A percentile compares a stretch with the other conserved stretches of the same genome.
phyloP scores from a whole-genome alignment of 2,797 vertebrate species.

The Parotocinclus haroldoi region DNA sequence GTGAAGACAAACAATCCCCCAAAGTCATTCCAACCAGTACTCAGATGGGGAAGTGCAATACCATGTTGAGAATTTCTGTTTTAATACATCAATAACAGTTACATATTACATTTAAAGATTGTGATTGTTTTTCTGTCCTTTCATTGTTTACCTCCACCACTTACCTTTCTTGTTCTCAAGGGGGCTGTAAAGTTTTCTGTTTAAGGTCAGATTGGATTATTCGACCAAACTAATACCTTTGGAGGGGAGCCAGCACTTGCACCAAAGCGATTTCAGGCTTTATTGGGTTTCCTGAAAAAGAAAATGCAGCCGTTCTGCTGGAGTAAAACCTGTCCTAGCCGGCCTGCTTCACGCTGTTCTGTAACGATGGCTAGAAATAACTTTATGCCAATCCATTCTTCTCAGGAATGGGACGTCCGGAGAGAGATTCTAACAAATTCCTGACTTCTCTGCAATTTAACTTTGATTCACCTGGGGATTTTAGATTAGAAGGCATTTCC shows the following conservation, averaged over 20 bases:
- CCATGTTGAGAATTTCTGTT: neutral
- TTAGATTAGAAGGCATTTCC: too few species aligned
- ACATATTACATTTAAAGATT: neutral
- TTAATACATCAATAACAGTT: neutral
- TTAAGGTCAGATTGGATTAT: constrained; percentile 25
- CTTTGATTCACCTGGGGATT: too few species aligned
- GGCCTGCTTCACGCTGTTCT: constrained; percentile 15
- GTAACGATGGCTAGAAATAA: constrained; percentile 34
- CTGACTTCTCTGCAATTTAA: too few species aligned
- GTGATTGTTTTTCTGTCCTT: neutral
- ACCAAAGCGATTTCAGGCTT: constrained; percentile 39
- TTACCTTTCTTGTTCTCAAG: neutral
- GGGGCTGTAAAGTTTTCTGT: neutral
- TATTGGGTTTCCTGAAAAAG: constrained; percentile 36
- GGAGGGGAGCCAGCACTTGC: constrained; percentile 10
- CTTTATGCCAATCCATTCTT: too few species aligned
- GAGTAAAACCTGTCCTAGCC: constrained; percentile 5
- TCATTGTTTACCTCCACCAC: too few species aligned
- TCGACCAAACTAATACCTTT: constrained; percentile 6
- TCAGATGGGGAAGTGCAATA: constrained; percentile 1
- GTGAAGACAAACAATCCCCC: constrained; percentile 26
- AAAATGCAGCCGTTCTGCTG: constrained; percentile 30
- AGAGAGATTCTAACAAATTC: too few species aligned
- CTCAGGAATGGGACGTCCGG: too few species aligned
- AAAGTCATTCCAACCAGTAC: constrained; percentile 18